phyloP scores from a whole-genome alignment of 2,888 invertebrate species.

The Agriopis aurantiaria region DNA sequence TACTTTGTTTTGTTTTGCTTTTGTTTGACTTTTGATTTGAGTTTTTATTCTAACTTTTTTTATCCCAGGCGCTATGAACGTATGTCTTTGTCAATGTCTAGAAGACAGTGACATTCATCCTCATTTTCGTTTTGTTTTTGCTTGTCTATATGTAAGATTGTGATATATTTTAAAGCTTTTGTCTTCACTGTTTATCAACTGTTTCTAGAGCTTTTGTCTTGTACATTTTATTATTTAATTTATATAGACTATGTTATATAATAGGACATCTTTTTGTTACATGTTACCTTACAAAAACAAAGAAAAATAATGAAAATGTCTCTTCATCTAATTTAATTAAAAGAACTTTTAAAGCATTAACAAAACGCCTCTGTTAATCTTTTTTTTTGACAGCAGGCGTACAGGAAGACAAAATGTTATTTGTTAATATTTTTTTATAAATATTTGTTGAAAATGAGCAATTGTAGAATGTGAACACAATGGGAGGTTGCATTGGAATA shows the following conservation, averaged over 20 bases:
- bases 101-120: neutral
- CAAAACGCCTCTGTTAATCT: constrained; percentile 73
- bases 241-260: neutral
- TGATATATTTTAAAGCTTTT: neutral
- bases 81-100: neutral
- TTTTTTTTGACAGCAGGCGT: constrained; percentile 78
- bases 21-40: neutral
- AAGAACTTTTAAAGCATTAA: constrained; percentile 47
- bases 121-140: neutral
- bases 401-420: constrained; percentile 79
- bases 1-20: neutral
- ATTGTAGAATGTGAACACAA: constrained; percentile 87
- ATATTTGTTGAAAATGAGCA: constrained; percentile 75
- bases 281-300: too few species aligned
- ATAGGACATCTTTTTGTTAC: neutral
- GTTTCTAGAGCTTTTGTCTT: too few species aligned
- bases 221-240: neutral
- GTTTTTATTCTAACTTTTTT: neutral
- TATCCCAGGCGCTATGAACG: neutral
- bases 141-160: neutral
- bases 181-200: too few species aligned
- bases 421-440: constrained; percentile 81
- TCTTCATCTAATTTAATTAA: too few species aligned
- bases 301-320: too few species aligned
- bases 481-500: constrained; percentile 96